Conservation (phyloP, 30 jellyfish, hydroid and myxozoan genomes). For the Catostylus mosaicus region DNA sequence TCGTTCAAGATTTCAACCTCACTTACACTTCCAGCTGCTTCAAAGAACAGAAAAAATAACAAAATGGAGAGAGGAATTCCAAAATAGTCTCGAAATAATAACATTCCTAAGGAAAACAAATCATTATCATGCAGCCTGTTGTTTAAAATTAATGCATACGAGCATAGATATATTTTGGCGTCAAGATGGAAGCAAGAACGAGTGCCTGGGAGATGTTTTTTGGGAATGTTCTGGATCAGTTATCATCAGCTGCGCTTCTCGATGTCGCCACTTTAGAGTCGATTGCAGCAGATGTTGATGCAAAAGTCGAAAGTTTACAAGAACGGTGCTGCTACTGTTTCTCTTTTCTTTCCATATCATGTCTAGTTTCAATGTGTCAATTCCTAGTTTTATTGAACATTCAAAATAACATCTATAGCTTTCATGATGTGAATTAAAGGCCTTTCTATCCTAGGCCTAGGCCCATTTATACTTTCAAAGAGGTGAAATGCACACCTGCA, state of each 20-base stretch:
- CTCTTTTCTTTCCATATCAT: no score
- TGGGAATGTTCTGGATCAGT: slow-evolving; percentile 68
- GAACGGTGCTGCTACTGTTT: slow-evolving; percentile 11
- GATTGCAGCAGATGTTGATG: slow-evolving; percentile 59
- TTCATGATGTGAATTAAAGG: no score
- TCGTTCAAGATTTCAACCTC: background rate
- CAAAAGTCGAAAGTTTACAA: slow-evolving; percentile 37
- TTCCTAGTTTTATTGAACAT: no score
- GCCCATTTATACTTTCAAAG: no score
- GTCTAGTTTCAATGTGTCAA: no score
- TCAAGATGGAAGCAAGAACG: slow-evolving; percentile 38
- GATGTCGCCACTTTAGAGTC: slow-evolving; percentile 60
- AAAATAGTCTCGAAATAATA: no score
- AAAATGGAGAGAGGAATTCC: no score
- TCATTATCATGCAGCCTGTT: background rate
- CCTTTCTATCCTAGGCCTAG: no score
- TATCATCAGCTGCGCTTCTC: slow-evolving; percentile 58
- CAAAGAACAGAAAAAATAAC: no score
- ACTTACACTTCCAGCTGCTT: background rate
- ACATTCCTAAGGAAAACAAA: background rate
- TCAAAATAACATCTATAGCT: no score
- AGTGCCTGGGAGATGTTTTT: slow-evolving; percentile 59
- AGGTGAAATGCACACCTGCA: no score
- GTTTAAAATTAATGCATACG: no score
- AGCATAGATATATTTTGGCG: background rate